Evolutionary conservation across 2,797 vertebrate species (phyloP).

Genomic region (Paedocypris micromegethes): DNA sequence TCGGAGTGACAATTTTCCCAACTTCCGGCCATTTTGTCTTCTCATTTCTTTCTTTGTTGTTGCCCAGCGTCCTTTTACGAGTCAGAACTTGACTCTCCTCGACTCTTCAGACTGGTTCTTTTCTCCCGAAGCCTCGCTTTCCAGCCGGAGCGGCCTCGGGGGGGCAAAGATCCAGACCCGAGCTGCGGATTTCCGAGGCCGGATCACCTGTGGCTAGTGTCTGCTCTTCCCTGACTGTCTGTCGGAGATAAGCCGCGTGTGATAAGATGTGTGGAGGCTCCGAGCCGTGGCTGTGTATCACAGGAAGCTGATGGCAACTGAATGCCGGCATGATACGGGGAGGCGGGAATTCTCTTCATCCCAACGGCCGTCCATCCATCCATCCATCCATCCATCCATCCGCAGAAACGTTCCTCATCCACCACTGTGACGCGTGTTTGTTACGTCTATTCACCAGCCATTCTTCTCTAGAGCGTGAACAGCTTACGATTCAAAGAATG

Average conservation of each 20-base stretch:
- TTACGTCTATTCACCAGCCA: too few relatives aligned
- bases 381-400: too few relatives aligned
- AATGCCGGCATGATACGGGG: conserved; percentile 61
- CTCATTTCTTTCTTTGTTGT: too few relatives aligned
- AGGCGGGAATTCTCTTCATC: conserved; percentile 45
- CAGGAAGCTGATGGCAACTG: conserved; percentile 59
- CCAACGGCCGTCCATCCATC: conserved; percentile 37
- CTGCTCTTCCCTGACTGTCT: conserved; percentile 65
- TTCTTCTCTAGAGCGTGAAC: too few relatives aligned
- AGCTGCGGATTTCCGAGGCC: conserved; percentile 56
- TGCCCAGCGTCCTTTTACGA: conserved; percentile 8
- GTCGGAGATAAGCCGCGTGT: conserved; percentile 63
- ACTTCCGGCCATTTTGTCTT: too few relatives aligned
- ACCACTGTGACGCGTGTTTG: too few relatives aligned
- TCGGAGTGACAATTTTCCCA: too few relatives aligned
- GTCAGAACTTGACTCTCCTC: conserved; percentile 32
- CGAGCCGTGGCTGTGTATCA: conserved; percentile 65
- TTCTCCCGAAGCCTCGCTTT: conserved; percentile 51
- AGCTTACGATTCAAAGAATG: too few relatives aligned
- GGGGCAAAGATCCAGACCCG: conserved; percentile 55
- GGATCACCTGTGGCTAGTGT: conserved; percentile 62
- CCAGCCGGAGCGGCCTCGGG: conserved; percentile 56
- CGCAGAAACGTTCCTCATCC: too few relatives aligned
- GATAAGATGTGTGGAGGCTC: conserved; percentile 64
- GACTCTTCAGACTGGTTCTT: conserved; percentile 55